Conservation (phyloP, 2,113 vertebrate species). For the Hydrolagus affinis region DNA sequence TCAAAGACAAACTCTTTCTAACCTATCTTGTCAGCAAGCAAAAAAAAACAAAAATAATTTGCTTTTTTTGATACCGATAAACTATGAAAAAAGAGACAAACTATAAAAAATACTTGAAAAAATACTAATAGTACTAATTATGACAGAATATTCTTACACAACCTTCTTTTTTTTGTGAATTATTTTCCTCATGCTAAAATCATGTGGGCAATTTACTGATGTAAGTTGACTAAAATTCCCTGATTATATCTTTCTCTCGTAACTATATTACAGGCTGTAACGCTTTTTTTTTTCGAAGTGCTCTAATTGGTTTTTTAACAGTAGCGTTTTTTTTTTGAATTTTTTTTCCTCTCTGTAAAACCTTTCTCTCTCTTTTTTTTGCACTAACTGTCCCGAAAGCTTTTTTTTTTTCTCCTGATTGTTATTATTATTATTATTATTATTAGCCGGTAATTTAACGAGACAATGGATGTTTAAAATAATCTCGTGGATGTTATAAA, state of each 20-base stretch:
- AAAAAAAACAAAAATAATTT: no score
- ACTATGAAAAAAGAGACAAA: constrained; percentile 55
- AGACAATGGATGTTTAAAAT: no score
- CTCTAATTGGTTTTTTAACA: no score
- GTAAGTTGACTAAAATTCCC: constrained; percentile 95
- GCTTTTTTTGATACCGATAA: no score
- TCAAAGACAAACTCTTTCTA: no score
- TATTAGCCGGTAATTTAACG: constrained; percentile 51
- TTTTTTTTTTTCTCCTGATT: constrained; percentile 66
- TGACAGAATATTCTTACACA: constrained; percentile 98
- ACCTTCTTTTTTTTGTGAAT: constrained; percentile 95
- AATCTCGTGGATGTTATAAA: no score
- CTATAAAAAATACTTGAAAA: constrained; percentile 70
- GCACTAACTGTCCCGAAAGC: no score
- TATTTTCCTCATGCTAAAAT: constrained; percentile 99
- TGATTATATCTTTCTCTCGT: constrained; percentile 53
- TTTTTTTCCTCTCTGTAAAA: no score
- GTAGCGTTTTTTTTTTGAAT: no score
- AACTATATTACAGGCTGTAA: constrained; percentile 7
- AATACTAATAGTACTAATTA: constrained; percentile 77
- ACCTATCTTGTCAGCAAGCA: no score
- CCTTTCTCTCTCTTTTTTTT: no score
- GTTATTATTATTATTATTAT: constrained; percentile 61
- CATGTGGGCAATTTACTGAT: constrained; percentile 99
- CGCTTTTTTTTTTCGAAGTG: constrained; percentile 1